phyloP scores from a whole-genome alignment of 2,888 invertebrate species.

The Eremobia ochroleuca region DNA sequence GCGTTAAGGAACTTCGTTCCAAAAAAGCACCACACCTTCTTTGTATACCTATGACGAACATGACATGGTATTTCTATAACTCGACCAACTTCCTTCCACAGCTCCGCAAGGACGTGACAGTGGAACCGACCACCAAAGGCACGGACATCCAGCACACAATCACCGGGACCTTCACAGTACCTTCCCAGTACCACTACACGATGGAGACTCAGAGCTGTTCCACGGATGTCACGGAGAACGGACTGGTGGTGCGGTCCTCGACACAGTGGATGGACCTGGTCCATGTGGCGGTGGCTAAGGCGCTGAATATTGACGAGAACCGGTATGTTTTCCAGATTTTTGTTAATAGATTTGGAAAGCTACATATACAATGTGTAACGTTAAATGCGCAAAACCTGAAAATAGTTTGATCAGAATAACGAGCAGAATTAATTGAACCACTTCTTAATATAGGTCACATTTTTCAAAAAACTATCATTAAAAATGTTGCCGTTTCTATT shows the following conservation, averaged over 20 bases:
- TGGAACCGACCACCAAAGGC: slow-evolving; percentile 81
- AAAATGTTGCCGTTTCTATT: too few species aligned
- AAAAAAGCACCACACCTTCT: background rate
- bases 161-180: slow-evolving; percentile 90
- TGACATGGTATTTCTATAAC: background rate
- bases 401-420: too few species aligned
- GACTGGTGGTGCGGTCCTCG: slow-evolving; percentile 85
- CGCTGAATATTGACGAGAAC: slow-evolving; percentile 91
- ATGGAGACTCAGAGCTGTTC: slow-evolving; percentile 94
- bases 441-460: too few species aligned
- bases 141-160: slow-evolving; percentile 87
- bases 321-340: slow-evolving; percentile 68
- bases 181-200: slow-evolving; percentile 94
- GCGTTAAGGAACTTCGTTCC: too few species aligned
- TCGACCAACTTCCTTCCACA: slow-evolving; percentile 53
- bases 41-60: background rate
- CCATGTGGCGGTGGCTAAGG: slow-evolving; percentile 90
- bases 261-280: slow-evolving; percentile 92
- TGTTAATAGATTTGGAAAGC: background rate
- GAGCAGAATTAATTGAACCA: too few species aligned
- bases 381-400: too few species aligned
- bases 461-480: too few species aligned
- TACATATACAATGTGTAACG: background rate
- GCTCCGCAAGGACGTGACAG: slow-evolving; percentile 80
- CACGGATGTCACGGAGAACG: slow-evolving; percentile 72